A percentile compares a stretch with the other conserved stretches of the same genome.
Conservation (phyloP, 1,140 invertebrate species). For the Leguminivora glycinivorella region DNA sequence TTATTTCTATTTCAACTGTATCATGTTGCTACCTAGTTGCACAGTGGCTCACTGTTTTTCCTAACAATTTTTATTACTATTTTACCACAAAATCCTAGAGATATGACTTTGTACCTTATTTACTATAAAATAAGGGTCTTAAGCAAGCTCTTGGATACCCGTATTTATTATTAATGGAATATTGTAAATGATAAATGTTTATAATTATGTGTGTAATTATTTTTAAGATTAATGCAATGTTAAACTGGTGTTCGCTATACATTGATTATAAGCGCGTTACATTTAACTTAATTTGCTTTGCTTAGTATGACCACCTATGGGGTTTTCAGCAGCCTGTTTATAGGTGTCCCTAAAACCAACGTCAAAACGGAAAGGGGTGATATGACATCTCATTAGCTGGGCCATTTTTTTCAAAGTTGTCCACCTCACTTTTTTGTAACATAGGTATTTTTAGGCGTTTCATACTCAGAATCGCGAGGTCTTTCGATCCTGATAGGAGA, state of each 20-base stretch:
- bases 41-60: not conserved
- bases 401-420: too few species aligned
- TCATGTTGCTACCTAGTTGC: not conserved
- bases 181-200: not conserved
- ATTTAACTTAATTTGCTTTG: too few species aligned
- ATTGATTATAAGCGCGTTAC: not conserved
- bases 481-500: too few species aligned
- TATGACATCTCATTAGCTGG: too few species aligned
- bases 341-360: too few species aligned
- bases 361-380: too few species aligned
- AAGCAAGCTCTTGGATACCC: not conserved
- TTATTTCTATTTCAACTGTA: not conserved
- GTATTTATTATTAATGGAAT: not conserved
- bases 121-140: not conserved
- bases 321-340: too few species aligned
- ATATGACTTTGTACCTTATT: not conserved
- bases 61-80: not conserved
- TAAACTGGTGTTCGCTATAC: conserved; percentile 15
- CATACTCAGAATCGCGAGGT: too few species aligned
- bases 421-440: too few species aligned
- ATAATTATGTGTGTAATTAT: not conserved
- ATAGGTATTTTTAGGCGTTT: too few species aligned
- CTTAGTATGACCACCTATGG: too few species aligned
- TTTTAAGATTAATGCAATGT: conserved; percentile 19
- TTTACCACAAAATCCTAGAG: not conserved